Evolutionary conservation across 2,113 vertebrate genomes (phyloP).

Genomic region (Otolemur garnettii): DNA sequence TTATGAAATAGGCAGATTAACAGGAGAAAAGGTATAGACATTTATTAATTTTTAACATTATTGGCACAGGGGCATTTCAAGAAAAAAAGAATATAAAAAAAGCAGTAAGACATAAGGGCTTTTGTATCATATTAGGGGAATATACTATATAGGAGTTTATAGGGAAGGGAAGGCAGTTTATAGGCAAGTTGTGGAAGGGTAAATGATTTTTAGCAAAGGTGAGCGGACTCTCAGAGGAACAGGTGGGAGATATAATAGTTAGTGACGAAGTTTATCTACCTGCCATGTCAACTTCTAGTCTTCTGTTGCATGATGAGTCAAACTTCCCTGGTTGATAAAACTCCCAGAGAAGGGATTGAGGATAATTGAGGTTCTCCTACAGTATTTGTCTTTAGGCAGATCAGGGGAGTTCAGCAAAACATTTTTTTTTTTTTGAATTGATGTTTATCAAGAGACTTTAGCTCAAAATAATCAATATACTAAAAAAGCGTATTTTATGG

Average conservation of each 20-base stretch:
- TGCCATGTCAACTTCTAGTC: neutral
- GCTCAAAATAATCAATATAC: neutral
- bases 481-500: neutral
- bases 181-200: neutral
- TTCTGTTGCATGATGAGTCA: neutral
- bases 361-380: neutral
- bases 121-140: neutral
- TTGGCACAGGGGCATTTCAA: neutral
- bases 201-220: neutral
- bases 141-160: neutral
- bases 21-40: neutral
- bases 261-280: neutral
- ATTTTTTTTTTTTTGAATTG: neutral
- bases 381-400: neutral
- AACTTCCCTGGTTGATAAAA: neutral
- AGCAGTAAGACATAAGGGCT: neutral
- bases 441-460: neutral
- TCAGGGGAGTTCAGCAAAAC: no score
- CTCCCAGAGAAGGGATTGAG: neutral
- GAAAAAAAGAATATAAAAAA: neutral
- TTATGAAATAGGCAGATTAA: neutral
- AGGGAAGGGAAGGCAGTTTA: fast-evolving
- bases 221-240: neutral
- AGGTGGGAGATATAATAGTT: neutral
- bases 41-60: neutral